phyloP scores from a whole-genome alignment of 1,140 invertebrate genomes.

The Mya arenaria region DNA sequence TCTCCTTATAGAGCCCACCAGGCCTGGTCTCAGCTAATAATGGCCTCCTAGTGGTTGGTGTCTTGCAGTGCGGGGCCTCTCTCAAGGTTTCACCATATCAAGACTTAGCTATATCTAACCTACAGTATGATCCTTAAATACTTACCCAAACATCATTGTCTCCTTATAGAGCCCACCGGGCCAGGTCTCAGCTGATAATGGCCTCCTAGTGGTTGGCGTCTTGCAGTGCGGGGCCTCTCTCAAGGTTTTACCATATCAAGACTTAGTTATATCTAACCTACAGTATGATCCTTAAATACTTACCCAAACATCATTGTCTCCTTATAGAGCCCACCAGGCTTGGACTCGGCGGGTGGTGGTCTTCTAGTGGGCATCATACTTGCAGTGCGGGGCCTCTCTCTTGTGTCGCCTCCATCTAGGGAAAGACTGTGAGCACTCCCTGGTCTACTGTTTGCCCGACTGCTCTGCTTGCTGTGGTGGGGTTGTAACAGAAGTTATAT shows the following conservation, averaged over 20 bases:
- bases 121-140: too few species aligned
- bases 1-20: slow-evolving; percentile 83
- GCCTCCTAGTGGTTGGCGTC: slow-evolving; percentile 43
- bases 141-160: slow-evolving; percentile 83
- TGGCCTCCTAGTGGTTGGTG: slow-evolving; percentile 46
- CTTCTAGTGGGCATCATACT: slow-evolving; percentile 52
- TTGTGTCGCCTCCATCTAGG: slow-evolving; percentile 45
- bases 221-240: slow-evolving; percentile 63
- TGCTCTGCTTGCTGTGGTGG: slow-evolving; percentile 64
- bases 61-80: slow-evolving; percentile 61
- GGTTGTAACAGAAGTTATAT: too few species aligned
- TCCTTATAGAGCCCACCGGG: slow-evolving; percentile 82
- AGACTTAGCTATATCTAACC: too few species aligned
- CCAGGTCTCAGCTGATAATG: slow-evolving; percentile 21
- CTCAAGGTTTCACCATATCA: too few species aligned
- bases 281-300: too few species aligned
- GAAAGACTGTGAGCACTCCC: slow-evolving; percentile 80
- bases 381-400: slow-evolving; percentile 61
- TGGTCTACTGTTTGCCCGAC: slow-evolving; percentile 68
- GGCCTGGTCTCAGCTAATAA: slow-evolving; percentile 56
- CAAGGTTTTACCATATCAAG: slow-evolving; percentile 44
- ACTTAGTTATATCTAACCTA: too few species aligned
- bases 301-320: slow-evolving; percentile 85
- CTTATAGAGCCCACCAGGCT: slow-evolving; percentile 76
- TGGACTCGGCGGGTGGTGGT: slow-evolving; percentile 23